Conservation (phyloP, 2,797 vertebrate genomes). For the Heterohyrax brucei region DNA sequence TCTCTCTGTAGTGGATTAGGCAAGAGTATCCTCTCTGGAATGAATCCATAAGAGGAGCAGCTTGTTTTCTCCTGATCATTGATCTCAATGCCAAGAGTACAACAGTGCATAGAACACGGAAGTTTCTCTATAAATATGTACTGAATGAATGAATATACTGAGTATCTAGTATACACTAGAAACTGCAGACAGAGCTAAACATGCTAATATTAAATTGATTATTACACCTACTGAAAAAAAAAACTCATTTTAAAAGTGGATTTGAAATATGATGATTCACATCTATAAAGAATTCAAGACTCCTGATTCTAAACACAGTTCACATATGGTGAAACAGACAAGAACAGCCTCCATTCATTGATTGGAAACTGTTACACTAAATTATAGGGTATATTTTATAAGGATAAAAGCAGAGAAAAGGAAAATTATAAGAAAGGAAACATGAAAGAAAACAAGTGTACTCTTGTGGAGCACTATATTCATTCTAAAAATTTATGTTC, state of each 20-base stretch:
- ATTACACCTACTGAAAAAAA: neutral
- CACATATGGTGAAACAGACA: neutral
- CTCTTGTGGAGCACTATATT: neutral
- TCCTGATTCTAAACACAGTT: neutral
- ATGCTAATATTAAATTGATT: constrained; percentile 8
- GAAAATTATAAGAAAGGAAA: neutral
- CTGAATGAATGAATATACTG: neutral
- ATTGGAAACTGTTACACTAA: neutral
- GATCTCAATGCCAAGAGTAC: neutral
- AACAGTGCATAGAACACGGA: neutral
- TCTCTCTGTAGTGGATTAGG: neutral
- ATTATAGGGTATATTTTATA: constrained; percentile 22
- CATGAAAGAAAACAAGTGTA: neutral
- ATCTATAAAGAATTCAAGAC: neutral
- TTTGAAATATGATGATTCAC: neutral
- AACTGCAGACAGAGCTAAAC: neutral
- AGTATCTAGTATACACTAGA: neutral
- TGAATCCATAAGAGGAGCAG: neutral
- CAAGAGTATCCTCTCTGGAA: neutral
- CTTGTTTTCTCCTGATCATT: neutral
- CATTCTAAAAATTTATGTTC: neutral
- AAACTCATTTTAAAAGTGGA: neutral
- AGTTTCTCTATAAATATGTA: constrained; percentile 21
- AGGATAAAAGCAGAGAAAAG: neutral
- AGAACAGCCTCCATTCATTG: constrained; percentile 18